These are phyloP conservation scores for Graptemys geographica DNA, from an alignment of 2,797 vertebrate species.

Conservation along the genomic window DNA sequence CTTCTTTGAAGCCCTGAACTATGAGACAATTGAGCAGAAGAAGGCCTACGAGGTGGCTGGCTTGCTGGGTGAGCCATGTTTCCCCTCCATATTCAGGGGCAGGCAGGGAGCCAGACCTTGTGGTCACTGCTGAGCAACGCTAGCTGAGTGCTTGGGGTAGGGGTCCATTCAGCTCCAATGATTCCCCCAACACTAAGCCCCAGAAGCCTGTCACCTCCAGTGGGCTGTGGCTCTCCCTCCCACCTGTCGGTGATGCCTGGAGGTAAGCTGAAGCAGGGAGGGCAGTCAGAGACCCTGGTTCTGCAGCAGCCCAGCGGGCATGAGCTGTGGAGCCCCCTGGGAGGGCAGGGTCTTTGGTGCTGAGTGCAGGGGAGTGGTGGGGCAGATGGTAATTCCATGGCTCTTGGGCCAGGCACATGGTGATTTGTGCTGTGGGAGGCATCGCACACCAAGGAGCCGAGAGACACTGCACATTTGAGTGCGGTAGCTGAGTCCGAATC, in stretches of 20 bases:
- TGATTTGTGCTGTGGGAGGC: neutral
- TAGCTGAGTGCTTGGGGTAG: neutral
- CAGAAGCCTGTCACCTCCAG: neutral
- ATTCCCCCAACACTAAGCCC: neutral
- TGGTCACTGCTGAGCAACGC: neutral
- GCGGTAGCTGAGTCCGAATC: too few relatives aligned
- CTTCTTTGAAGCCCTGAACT: constrained; percentile 98
- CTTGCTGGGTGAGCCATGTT: constrained; percentile 90
- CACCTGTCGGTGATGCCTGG: neutral
- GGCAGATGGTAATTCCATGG: neutral
- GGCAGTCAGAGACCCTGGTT: neutral
- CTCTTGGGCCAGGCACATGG: too few relatives aligned
- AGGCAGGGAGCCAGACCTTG: neutral
- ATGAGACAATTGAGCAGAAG: constrained; percentile 99
- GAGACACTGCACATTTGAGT: too few relatives aligned
- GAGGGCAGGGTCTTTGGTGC: neutral
- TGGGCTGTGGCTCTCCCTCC: neutral
- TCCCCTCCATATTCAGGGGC: neutral
- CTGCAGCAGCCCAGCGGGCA: neutral
- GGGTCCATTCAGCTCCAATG: neutral
- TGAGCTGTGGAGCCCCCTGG: too few relatives aligned
- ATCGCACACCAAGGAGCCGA: neutral
- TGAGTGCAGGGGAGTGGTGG: neutral
- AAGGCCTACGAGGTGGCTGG: constrained; percentile 98
- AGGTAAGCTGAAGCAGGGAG: neutral